A percentile compares a stretch with the other conserved stretches of the same genome.
phyloP scores from a whole-genome alignment of 2,888 invertebrate genomes.

The Perizoma flavofasciatum region DNA sequence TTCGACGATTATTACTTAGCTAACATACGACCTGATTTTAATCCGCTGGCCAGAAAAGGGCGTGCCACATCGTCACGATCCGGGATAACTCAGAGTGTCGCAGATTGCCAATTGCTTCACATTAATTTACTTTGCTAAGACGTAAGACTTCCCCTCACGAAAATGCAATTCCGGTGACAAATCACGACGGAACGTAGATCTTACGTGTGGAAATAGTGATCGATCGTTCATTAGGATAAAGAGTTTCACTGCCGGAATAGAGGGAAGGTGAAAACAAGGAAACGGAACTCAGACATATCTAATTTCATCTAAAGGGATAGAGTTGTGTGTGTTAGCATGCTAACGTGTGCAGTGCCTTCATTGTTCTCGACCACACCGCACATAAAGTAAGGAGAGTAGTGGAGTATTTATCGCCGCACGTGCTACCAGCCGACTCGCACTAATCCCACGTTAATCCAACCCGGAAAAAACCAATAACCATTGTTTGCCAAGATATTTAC shows the following conservation, averaged over 20 bases:
- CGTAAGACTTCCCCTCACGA: constrained; percentile 44
- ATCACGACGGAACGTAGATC: constrained; percentile 48
- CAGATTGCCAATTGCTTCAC: constrained; percentile 50
- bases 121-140: constrained; percentile 47
- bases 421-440: constrained; percentile 55
- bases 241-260: constrained; percentile 56
- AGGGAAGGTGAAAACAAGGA: constrained; percentile 58
- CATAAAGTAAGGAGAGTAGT: constrained; percentile 28
- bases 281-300: constrained; percentile 58
- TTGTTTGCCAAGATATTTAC: constrained; percentile 72
- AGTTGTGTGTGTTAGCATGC: constrained; percentile 49
- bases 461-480: constrained; percentile 76
- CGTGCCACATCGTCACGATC: constrained; percentile 45
- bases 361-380: constrained; percentile 52
- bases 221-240: constrained; percentile 57
- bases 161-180: constrained; percentile 53
- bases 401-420: constrained; percentile 63
- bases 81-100: constrained; percentile 45
- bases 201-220: constrained; percentile 55
- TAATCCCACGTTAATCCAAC: constrained; percentile 76
- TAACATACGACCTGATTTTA: constrained; percentile 44
- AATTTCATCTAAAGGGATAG: constrained; percentile 60
- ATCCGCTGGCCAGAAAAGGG: constrained; percentile 45
- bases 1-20: constrained; percentile 31
- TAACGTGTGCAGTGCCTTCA: constrained; percentile 50